Percentiles rank a stretch among this genome's conserved stretches.
Conservation (phyloP, 1,140 invertebrate genomes). For the Meteorus sp. region DNA sequence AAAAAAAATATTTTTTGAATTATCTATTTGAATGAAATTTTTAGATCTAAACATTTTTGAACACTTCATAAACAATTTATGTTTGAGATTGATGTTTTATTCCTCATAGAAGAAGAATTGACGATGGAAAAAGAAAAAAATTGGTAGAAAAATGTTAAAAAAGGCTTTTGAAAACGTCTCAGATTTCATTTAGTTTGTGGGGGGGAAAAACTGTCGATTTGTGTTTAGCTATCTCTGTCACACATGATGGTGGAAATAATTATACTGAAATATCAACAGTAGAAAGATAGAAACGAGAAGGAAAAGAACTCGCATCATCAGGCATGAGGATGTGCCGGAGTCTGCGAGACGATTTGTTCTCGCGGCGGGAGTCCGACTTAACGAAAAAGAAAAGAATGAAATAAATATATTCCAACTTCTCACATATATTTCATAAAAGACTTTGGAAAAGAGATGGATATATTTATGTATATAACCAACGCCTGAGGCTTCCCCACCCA, state of each 20-base stretch:
- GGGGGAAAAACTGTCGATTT: conserved; percentile 14
- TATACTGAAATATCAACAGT: conserved; percentile 29
- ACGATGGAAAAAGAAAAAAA: too few species aligned
- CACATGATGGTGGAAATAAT: conserved; percentile 22
- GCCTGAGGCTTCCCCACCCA: conserved; percentile 31
- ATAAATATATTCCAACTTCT: too few species aligned
- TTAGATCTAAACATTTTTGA: too few species aligned
- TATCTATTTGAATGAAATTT: background rate
- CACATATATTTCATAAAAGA: conserved; percentile 55
- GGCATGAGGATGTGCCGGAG: background rate
- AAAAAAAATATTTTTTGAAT: conserved; percentile 21
- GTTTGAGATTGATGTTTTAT: too few species aligned
- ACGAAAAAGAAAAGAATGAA: conserved; percentile 49
- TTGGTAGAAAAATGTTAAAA: too few species aligned
- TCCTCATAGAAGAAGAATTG: too few species aligned
- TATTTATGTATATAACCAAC: background rate
- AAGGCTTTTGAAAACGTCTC: too few species aligned
- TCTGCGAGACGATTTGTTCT: conserved; percentile 50
- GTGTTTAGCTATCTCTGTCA: background rate
- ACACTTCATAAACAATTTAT: too few species aligned
- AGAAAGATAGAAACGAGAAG: too few species aligned
- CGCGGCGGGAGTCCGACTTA: conserved; percentile 53
- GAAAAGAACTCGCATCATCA: too few species aligned
- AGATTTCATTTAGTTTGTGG: too few species aligned
- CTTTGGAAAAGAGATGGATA: conserved; percentile 18